Percentiles rank a stretch among this genome's conserved stretches.
Evolutionary conservation across 2,797 vertebrate genomes (phyloP).

Genomic region (Takifugu ocellatus): DNA sequence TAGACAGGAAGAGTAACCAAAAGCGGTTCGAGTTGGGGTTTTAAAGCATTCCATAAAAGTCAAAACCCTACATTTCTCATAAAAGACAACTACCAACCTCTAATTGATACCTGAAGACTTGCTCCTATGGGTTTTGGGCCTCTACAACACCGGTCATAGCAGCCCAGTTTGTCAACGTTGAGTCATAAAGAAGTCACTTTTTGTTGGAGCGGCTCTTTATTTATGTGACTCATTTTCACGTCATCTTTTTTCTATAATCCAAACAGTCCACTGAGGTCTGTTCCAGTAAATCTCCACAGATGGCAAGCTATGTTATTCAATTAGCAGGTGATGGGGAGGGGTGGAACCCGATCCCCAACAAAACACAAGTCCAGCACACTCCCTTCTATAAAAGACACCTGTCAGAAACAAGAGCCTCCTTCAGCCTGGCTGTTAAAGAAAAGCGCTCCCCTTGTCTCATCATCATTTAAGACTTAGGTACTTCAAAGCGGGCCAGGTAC

Average conservation of each 20-base stretch:
- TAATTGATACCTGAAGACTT: no score
- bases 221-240: constrained; percentile 43
- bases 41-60: no score
- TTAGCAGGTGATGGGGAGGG: constrained; percentile 71
- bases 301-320: constrained; percentile 75
- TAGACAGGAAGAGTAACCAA: not conserved
- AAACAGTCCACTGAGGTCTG: constrained; percentile 63
- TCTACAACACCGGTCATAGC: not conserved
- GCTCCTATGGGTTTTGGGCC: no score
- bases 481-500: constrained; percentile 78
- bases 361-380: constrained; percentile 73
- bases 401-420: constrained; percentile 70
- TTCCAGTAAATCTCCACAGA: constrained; percentile 74
- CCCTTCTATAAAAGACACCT: constrained; percentile 76
- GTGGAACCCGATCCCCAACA: constrained; percentile 63
- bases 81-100: no score
- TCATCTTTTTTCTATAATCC: constrained; percentile 60
- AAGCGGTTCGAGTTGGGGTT: no score
- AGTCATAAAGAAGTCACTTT: constrained; percentile 5
- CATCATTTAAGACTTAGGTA: constrained; percentile 79
- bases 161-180: constrained; percentile 12
- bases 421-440: constrained; percentile 67
- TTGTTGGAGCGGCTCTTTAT: constrained; percentile 14
- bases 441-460: constrained; percentile 71
- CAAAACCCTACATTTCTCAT: no score